Conservation (phyloP, 2,113 vertebrate species). For the Polyodon spathula region DNA sequence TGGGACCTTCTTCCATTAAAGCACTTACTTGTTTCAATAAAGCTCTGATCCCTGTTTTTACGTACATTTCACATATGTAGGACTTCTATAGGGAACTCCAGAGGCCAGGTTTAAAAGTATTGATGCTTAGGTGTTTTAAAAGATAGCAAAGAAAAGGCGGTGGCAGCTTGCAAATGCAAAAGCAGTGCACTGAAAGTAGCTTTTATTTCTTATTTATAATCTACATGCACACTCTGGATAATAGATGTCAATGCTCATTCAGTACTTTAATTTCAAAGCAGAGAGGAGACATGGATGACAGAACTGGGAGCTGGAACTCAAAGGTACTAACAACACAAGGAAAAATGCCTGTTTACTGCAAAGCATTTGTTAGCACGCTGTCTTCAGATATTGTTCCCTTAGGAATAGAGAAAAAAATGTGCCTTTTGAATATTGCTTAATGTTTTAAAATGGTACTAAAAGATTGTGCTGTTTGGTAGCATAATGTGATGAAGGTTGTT, state of each 20-base stretch:
- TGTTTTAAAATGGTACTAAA: constrained; percentile 71
- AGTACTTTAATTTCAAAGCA: constrained; percentile 60
- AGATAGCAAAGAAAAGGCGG: constrained; percentile 47
- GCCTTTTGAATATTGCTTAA: constrained; percentile 60
- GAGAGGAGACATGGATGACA: constrained; percentile 59
- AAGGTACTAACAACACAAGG: constrained; percentile 59
- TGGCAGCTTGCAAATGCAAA: constrained; percentile 67
- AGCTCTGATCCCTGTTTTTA: constrained; percentile 41
- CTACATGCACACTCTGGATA: constrained; percentile 58
- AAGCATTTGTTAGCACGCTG: constrained; percentile 67
- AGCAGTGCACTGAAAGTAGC: constrained; percentile 68
- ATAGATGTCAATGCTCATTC: constrained; percentile 70
- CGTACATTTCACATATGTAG: constrained; percentile 30
- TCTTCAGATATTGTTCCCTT: constrained; percentile 65
- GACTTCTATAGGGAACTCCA: constrained; percentile 35
- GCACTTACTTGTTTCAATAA: constrained; percentile 59
- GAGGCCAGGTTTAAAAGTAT: constrained; percentile 39
- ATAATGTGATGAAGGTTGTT: constrained; percentile 53
- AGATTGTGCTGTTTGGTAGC: constrained; percentile 66
- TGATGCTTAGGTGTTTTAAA: constrained; percentile 43
- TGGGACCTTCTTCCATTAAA: constrained; percentile 52
- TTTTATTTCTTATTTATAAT: constrained; percentile 91
- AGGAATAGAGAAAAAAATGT: constrained; percentile 57
- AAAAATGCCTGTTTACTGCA: constrained; percentile 67
- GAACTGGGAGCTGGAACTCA: constrained; percentile 56